Evolutionary conservation across 2,113 vertebrate species (phyloP), one percentile per base, ranked within the genome.

Genomic region (Ammodytes dubius): DNA sequence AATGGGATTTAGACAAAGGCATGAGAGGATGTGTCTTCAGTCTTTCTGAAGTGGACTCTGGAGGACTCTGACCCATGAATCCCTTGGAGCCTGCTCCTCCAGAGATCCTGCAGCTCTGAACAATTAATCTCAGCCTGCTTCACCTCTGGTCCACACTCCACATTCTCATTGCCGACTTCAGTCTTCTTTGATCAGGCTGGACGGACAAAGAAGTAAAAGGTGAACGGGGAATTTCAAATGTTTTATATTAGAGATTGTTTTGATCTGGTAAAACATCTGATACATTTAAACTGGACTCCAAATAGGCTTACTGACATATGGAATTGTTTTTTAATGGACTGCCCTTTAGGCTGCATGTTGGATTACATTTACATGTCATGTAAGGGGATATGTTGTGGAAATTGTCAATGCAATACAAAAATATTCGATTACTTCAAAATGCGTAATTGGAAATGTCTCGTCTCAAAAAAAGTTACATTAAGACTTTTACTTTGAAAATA

Each of bases 101-200:
- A 61, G 58, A 75, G 63, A 42, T 14, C 59, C 65, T 57, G 61
- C 79, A 43, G 70, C 78, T 64, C 65, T 6, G 14, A 50, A 59
- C 46, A 45, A 50, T 69, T 86, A 45, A 42, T 64, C 53, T 60
- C 77, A 45, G 58, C 8, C 53, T 61, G 71, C 64, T 39, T 70
- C 63, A 5, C 0, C n/a, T 49, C 74, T 74, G 74, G 47, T 70
- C 66, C 76, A 63, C 76, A 63, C 68, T 83, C 79, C 76, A 81
- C 43, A 43, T 67, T 79, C 27, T 91, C 83, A 86, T 77, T 71
- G 78, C 83, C 72, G 75, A 86, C 58, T 52, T 58, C 82, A 73
- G 78, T 52, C 79, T 42, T 60, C 76, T 87, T 88, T 85, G 81
- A 86, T 86, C 81, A 81, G 45, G 65, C 70, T 75, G 78, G 45